Evolutionary conservation across 2,797 vertebrate species (phyloP).

Genomic region (Danio aesculapii): DNA sequence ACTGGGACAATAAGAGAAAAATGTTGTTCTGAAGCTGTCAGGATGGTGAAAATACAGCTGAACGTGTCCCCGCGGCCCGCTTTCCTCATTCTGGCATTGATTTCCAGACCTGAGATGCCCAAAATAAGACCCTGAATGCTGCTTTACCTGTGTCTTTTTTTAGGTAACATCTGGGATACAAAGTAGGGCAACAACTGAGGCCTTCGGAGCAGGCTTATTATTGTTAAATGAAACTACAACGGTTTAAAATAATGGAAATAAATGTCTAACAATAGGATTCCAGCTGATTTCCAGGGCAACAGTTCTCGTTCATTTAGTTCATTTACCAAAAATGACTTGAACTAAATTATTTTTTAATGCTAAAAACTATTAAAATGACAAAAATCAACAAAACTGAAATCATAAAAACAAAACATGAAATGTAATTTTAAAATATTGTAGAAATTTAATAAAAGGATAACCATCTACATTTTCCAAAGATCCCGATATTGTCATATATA

Average conservation of each 20-base stretch:
- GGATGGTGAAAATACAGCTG: background rate
- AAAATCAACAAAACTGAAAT: too few species aligned
- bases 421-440: too few species aligned
- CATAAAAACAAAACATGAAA: too few species aligned
- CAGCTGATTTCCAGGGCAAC: too few species aligned
- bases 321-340: too few species aligned
- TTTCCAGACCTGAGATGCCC: background rate
- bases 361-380: too few species aligned
- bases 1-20: constrained; percentile 1
- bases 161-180: constrained; percentile 2
- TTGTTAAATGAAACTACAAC: background rate
- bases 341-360: too few species aligned
- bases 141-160: background rate
- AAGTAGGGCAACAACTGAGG: background rate
- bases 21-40: background rate
- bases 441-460: too few species aligned
- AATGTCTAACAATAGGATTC: too few species aligned
- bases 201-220: constrained; percentile 2
- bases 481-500: too few species aligned
- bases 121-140: background rate
- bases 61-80: constrained; percentile 7
- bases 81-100: background rate
- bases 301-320: too few species aligned
- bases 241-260: background rate
- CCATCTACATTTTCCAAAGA: too few species aligned